These are phyloP conservation scores for Pocillopora meandrina DNA, from an alignment of 92 coral and sea anemone genomes.

Conservation along the genomic window DNA sequence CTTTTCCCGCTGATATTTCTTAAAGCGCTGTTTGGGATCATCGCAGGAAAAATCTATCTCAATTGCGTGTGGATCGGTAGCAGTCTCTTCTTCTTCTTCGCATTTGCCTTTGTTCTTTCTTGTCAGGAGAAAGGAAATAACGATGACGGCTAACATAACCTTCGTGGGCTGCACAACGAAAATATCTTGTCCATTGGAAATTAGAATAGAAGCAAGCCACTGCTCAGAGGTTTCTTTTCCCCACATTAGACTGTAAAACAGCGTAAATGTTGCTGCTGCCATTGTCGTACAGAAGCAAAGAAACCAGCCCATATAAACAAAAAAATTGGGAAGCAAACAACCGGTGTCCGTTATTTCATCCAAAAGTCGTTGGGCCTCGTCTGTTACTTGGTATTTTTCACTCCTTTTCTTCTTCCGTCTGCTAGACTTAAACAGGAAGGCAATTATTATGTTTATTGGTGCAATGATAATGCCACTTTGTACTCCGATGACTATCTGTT, in stretches of 20 bases:
- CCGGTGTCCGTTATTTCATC: too few relatives aligned
- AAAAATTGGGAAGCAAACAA: too few relatives aligned
- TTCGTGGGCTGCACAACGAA: constrained; percentile 58
- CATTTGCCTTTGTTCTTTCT: neutral
- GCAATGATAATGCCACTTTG: constrained; percentile 54
- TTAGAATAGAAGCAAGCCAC: constrained; percentile 55
- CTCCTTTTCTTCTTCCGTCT: constrained; percentile 18
- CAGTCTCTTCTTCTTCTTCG: neutral
- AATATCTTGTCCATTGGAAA: constrained; percentile 49
- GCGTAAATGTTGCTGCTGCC: constrained; percentile 57
- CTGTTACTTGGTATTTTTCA: neutral
- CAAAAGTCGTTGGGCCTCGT: neutral
- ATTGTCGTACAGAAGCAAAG: too few relatives aligned
- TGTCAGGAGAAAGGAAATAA: constrained; percentile 35
- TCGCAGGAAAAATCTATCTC: neutral
- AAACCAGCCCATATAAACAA: too few relatives aligned
- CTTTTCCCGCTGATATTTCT: constrained; percentile 7
- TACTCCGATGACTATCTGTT: constrained; percentile 52
- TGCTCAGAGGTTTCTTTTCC: constrained; percentile 54
- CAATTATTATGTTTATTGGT: constrained; percentile 44
- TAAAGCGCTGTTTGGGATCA: constrained; percentile 28
- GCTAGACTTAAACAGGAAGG: constrained; percentile 24
- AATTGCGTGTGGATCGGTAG: neutral
- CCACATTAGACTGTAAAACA: constrained; percentile 66
- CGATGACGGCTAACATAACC: constrained; percentile 50